These are phyloP conservation scores for Ischnus inquisitorius DNA, from an alignment of 2,888 invertebrate genomes.

Conservation along the genomic window DNA sequence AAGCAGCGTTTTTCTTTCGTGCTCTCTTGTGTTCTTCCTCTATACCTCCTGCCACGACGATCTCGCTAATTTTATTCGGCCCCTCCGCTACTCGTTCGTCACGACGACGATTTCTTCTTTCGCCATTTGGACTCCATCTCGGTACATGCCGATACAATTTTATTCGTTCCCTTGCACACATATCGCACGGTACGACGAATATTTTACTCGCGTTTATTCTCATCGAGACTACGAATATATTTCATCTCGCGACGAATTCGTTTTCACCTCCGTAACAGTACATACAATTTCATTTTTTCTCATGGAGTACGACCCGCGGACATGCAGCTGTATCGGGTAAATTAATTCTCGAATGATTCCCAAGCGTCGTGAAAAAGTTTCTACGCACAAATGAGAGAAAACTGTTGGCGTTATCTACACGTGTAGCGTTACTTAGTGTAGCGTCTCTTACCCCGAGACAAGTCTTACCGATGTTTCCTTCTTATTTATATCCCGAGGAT, in stretches of 20 bases:
- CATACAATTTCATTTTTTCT: no score
- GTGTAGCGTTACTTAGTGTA: conserved; percentile 16
- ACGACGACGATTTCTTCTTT: conserved; percentile 51
- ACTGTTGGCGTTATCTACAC: not conserved
- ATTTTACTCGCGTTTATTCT: not conserved
- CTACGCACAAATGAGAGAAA: no score
- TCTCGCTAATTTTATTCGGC: conserved; percentile 64
- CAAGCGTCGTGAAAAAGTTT: no score
- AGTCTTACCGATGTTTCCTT: conserved; percentile 31
- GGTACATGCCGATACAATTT: conserved; percentile 32
- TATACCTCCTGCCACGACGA: conserved; percentile 32
- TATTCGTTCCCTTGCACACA: conserved; percentile 18
- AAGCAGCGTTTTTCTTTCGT: conserved; percentile 59
- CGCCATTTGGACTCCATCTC: conserved; percentile 31
- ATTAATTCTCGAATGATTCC: no score
- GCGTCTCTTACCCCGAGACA: conserved; percentile 21
- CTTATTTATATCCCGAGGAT: conserved; percentile 51
- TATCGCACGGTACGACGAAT: not conserved
- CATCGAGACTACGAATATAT: no score
- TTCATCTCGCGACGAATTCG: no score
- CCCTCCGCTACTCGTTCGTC: conserved; percentile 61
- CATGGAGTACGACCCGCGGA: no score
- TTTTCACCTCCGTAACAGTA: no score
- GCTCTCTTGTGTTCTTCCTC: conserved; percentile 40
- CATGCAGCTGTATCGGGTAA: no score